These are phyloP conservation scores for Leontopithecus rosalia DNA, from an alignment of 2,797 vertebrate species.

Conservation along the genomic window DNA sequence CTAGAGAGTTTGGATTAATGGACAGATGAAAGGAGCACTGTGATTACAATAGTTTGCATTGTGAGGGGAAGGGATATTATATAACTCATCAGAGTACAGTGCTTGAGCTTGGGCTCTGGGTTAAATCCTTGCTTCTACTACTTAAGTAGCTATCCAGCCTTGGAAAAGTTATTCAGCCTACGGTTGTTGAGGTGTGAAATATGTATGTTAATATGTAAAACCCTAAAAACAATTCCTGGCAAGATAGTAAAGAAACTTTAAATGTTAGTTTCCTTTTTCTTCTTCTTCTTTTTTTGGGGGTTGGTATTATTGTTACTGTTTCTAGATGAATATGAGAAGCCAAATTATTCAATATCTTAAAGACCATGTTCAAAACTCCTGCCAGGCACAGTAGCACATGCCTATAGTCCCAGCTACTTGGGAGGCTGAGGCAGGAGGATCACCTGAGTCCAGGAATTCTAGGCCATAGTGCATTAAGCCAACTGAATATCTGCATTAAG, in stretches of 20 bases:
- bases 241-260: background rate
- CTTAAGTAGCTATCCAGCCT: background rate
- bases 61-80: too few species aligned
- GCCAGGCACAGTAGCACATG: background rate
- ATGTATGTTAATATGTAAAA: conserved; percentile 13
- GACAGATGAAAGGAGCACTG: background rate
- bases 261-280: background rate
- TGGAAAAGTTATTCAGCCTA: background rate
- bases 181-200: background rate
- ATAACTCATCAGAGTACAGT: background rate
- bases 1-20: background rate
- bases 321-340: background rate
- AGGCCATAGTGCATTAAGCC: background rate
- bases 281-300: background rate
- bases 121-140: conserved; percentile 4
- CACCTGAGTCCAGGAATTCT: background rate
- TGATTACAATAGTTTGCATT: background rate
- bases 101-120: background rate
- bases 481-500: background rate
- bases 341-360: background rate
- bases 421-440: background rate
- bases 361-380: background rate
- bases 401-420: background rate
- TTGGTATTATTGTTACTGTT: background rate
- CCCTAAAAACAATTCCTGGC: background rate